Evolutionary conservation across 1,140 invertebrate species (phyloP), one percentile per base, ranked within the genome.

Genomic region (Drosophila kanapiae): DNA sequence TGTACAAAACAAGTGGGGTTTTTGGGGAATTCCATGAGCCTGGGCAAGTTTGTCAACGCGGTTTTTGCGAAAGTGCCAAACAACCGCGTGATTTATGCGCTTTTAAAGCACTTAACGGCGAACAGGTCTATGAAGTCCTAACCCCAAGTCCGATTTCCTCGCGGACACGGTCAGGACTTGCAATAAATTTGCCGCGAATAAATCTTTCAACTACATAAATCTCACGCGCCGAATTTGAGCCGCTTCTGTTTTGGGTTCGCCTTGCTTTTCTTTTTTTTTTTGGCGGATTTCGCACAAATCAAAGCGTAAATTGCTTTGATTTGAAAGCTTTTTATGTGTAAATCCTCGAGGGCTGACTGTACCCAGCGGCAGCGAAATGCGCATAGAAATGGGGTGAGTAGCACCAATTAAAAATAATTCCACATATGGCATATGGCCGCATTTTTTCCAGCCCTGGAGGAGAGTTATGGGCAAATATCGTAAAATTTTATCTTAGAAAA

Each of bases 191-290:
- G 62, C 42, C 75, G 85, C 85, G 62, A 65, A 90, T 88, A 88
- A 88, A 88, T 88, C 84, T 90, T 88, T 88, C 84, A 88, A 88
- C 84, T 88, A 88, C 84, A 88, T 88, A 88, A 88, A 88, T 88
- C 85, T 88, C 84, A 84, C 78, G 78, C 81, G 78, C 84, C 85
- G 72, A 90, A 80, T 88, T 90, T 78, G 85, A 78, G 75, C 79
- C 49, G 62, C 58, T 64, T 67, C 54, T 70, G 63, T 27, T 49
- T 67, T 45, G 38, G 31, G 33, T 29, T 23, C 23, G 23, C n/a
- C 40, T 63, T 56, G 72, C 29, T 48, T 29, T 49, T 63, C 56
- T 82, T 57, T 40, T 56, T 53, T 35, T 51, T 29, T 53, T 61
- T 38, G 62, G 45, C 57, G 63, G 57, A 65, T 54, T 74, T 84